Percentiles rank a stretch among this genome's conserved stretches.
Conservation (phyloP, 1,140 invertebrate genomes). For the Scaptomyza pallida region DNA sequence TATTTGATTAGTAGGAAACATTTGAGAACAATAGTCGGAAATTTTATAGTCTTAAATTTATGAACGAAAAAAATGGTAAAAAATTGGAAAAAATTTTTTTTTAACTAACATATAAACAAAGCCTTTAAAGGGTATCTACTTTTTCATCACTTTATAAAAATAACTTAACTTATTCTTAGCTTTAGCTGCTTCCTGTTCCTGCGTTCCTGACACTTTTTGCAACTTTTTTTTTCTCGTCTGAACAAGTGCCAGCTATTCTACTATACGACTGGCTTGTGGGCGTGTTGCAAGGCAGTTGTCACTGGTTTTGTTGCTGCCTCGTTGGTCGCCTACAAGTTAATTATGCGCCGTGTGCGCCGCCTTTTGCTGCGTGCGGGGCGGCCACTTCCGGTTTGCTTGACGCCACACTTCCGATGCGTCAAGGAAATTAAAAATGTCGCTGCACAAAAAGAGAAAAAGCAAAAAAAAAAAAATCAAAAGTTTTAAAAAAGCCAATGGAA, state of each 20-base stretch:
- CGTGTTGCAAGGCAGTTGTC: constrained; percentile 39
- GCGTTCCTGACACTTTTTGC: constrained; percentile 24
- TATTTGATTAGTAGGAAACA: too few relatives aligned
- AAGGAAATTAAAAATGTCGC: constrained; percentile 80
- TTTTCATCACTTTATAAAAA: neutral
- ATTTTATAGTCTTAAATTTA: too few relatives aligned
- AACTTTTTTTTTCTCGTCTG: constrained; percentile 24
- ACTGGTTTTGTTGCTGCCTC: constrained; percentile 2
- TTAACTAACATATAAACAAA: too few relatives aligned
- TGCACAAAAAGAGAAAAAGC: constrained; percentile 6
- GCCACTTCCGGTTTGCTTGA: constrained; percentile 68
- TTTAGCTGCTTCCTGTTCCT: neutral
- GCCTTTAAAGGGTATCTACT: neutral
- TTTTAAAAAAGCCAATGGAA: neutral
- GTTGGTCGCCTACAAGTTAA: constrained; percentile 64
- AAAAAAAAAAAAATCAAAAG: neutral
- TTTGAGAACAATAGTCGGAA: too few relatives aligned
- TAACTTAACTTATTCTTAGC: neutral
- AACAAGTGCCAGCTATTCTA: constrained; percentile 40
- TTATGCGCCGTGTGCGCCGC: constrained; percentile 69
- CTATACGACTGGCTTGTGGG: constrained; percentile 21
- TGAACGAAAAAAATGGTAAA: too few relatives aligned
- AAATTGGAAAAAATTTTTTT: too few relatives aligned
- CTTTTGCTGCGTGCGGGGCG: constrained; percentile 54
- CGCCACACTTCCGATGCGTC: constrained; percentile 59